Evolutionary conservation across 2,888 invertebrate species (phyloP).

Genomic region (Cephus sareptanus): DNA sequence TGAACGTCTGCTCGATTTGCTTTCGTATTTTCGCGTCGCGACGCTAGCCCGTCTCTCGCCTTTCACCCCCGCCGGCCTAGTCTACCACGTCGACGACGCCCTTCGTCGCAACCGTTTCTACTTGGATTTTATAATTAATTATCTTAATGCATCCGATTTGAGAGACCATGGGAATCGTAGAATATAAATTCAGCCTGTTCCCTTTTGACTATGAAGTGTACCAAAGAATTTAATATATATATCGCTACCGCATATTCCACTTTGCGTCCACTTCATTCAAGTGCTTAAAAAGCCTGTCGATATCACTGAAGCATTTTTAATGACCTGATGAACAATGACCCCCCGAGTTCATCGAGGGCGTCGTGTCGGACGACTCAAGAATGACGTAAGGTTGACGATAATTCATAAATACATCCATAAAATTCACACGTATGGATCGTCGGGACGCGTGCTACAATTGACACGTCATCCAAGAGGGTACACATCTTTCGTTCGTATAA

Average conservation of each 20-base stretch:
- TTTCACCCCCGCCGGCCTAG: slow-evolving; percentile 15
- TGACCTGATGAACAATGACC: not conserved
- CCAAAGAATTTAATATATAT: not conserved
- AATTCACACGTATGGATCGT: slow-evolving; percentile 43
- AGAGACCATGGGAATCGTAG: slow-evolving; percentile 14
- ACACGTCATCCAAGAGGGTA: slow-evolving; percentile 54
- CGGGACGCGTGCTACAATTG: slow-evolving; percentile 61
- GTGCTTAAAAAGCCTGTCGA: not conserved
- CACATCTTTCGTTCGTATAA: slow-evolving; percentile 37
- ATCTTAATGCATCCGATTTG: slow-evolving; percentile 54
- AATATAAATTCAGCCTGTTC: not conserved
- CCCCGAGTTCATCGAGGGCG: not conserved
- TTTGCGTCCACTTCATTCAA: not conserved
- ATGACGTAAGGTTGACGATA: slow-evolving; percentile 33
- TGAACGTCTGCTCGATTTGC: slow-evolving; percentile 50
- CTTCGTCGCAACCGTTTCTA: slow-evolving; percentile 16
- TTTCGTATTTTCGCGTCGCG: slow-evolving; percentile 44
- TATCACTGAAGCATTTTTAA: not conserved
- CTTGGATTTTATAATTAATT: slow-evolving; percentile 55
- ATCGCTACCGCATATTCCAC: not conserved
- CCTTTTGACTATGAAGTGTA: not conserved
- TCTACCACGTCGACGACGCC: slow-evolving; percentile 14
- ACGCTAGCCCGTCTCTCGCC: slow-evolving; percentile 20
- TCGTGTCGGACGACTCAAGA: slow-evolving; percentile 15
- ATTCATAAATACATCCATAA: slow-evolving; percentile 52